phyloP scores from a whole-genome alignment of 2,113 vertebrate species.

The Carassius carassius region DNA sequence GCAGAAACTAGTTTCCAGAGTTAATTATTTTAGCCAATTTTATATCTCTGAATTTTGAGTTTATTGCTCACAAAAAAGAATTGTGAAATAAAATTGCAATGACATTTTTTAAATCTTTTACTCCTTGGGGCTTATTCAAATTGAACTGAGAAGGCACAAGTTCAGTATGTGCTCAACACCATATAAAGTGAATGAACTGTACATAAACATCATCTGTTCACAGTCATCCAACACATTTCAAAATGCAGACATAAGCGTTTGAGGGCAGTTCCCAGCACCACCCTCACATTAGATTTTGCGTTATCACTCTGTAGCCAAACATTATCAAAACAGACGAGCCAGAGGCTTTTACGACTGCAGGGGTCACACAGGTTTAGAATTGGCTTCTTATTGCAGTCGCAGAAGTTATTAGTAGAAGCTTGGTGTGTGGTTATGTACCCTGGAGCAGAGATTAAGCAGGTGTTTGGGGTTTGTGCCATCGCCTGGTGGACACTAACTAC shows the following conservation, averaged over 20 bases:
- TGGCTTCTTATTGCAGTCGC: constrained; percentile 66
- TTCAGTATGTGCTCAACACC: background rate
- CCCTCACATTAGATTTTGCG: constrained; percentile 48
- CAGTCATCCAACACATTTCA: background rate
- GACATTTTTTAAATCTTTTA: no score
- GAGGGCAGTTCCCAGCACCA: background rate
- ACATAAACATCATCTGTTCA: background rate
- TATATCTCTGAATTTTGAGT: no score
- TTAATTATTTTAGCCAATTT: no score
- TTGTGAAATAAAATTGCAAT: no score
- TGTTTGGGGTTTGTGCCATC: constrained; percentile 71
- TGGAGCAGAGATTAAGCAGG: constrained; percentile 71
- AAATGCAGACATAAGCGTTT: background rate
- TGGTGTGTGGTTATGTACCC: constrained; percentile 65
- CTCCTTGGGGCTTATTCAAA: no score
- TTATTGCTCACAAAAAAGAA: no score
- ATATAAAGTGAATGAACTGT: background rate
- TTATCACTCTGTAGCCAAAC: constrained; percentile 39
- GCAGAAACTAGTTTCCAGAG: no score
- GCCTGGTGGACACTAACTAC: constrained; percentile 58
- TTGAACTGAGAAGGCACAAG: background rate
- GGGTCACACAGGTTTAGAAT: constrained; percentile 57
- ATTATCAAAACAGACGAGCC: constrained; percentile 31
- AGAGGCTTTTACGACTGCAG: constrained; percentile 24
- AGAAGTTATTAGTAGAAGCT: constrained; percentile 60